phyloP scores from a whole-genome alignment of 2,888 invertebrate genomes.

The Villa cingulata region DNA sequence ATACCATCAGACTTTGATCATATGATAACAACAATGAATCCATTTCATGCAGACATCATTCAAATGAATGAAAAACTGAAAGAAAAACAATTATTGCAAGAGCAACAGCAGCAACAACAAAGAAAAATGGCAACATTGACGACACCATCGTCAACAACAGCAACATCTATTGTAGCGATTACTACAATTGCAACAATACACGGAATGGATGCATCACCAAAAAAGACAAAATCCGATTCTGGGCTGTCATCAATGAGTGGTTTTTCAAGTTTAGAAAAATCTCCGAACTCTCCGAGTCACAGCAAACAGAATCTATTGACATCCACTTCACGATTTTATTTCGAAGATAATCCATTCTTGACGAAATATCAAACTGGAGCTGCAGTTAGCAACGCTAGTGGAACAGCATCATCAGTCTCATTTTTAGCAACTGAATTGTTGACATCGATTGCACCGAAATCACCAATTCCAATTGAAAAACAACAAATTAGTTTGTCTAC shows the following conservation, averaged over 20 bases:
- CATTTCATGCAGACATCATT: constrained; percentile 22
- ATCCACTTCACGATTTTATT: constrained; percentile 4
- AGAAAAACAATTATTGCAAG: not conserved
- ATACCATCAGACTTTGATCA: not conserved
- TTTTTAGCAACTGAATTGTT: not conserved
- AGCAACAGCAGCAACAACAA: constrained; percentile 6
- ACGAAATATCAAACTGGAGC: constrained; percentile 1
- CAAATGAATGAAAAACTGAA: constrained; percentile 14
- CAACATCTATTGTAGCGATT: constrained; percentile 47
- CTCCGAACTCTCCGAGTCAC: constrained; percentile 55
- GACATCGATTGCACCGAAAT: constrained; percentile 1
- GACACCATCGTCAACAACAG: constrained; percentile 44
- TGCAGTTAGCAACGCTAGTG: not conserved
- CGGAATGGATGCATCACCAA: constrained; percentile 18
- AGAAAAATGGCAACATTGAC: constrained; percentile 43
- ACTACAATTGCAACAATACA: not conserved
- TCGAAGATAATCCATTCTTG: constrained; percentile 6
- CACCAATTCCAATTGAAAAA: not conserved
- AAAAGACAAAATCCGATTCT: constrained; percentile 61
- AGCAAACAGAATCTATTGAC: constrained; percentile 1
- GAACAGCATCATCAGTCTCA: not conserved
- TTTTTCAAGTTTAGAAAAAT: constrained; percentile 73
- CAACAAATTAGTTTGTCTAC: not conserved
- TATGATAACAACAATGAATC: constrained; percentile 18
- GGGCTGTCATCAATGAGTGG: constrained; percentile 79